Evolutionary conservation across 2,888 invertebrate genomes (phyloP).

Genomic region (Tholera decimalis): DNA sequence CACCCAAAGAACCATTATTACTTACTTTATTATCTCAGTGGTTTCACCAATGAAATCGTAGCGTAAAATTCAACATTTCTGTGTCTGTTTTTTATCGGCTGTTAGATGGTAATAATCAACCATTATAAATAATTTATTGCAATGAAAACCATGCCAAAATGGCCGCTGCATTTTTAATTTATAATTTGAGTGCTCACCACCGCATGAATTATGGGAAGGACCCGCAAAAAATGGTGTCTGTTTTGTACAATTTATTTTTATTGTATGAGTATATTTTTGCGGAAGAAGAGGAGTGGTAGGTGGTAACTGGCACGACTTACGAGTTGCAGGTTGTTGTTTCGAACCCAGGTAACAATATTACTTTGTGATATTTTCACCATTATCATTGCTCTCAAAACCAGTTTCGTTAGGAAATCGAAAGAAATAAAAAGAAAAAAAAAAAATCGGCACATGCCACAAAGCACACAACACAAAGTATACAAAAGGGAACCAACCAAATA

Average conservation of each 20-base stretch:
- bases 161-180: conserved; percentile 68
- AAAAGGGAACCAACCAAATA: too few species aligned
- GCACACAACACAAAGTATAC: too few species aligned
- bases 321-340: too few species aligned
- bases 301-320: too few species aligned
- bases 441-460: too few species aligned
- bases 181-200: conserved; percentile 56
- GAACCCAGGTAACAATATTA: too few species aligned
- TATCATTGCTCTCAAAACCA: too few species aligned
- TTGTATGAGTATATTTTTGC: background rate
- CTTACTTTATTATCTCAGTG: too few species aligned
- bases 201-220: conserved; percentile 44
- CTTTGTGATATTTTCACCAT: background rate
- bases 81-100: conserved; percentile 62
- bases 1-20: too few species aligned
- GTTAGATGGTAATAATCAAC: conserved; percentile 49
- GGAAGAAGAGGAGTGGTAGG: too few species aligned
- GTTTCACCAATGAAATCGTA: conserved; percentile 18
- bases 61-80: conserved; percentile 22
- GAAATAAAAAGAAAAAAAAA: too few species aligned
- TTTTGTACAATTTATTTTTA: conserved; percentile 26
- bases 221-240: conserved; percentile 20
- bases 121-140: conserved; percentile 66
- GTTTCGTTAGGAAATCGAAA: too few species aligned
- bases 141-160: conserved; percentile 66